Base-by-base conservation (phyloP, 30 jellyfish, hydroid and myxozoan genomes). In the Clytia hemisphaerica region DNA sequence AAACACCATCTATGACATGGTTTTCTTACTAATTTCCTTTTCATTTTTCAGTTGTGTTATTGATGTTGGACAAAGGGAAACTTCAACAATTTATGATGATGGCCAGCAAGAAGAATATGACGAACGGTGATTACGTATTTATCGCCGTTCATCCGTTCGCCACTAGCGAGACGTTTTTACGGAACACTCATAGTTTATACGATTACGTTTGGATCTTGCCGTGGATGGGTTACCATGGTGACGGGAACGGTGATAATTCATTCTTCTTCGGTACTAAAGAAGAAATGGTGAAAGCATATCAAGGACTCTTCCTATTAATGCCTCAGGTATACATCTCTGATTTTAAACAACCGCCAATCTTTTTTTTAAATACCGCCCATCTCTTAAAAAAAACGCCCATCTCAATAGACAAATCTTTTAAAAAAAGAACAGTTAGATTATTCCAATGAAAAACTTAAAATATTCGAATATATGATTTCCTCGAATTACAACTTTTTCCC, bases 81-180 rank as follows among this genome's bases (percentile, higher is more conserved):
- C 71, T 65, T 37, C 78, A 67, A 7, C 70, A 45, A 26, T 65
- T 65, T 45, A 40, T 85, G 54, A 44, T 71, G 21, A 78, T 62
- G 59, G 96, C 93, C 16, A 68, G 33, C 55, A 63, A 62, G 37
- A 73, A 71, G 35, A 54, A 79, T 30, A 61, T 77, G 91, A 76
- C 60, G 45, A 67, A 85, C 24, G 93, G 96, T 1, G 90, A 78
- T 21, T 85, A 71, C 48, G 84, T 78, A 44, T 85, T 77, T 72
- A 71, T 85, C 37, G 78, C 78, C 5, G 21, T 65, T 2, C 67
- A 65, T 65, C 78, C 78, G 24, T 65, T 65, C 42, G 61, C 26
- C 26, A 67, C 67, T 16, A 2, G 37, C 7, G 65, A 65, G 14
- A 22, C 24, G 29, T 32, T 22, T 24, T 28, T 44, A 19, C 67